Evolutionary conservation across 2,797 vertebrate species (phyloP), one percentile per base, ranked within the genome.

Genomic region (Muscicapa striata): DNA sequence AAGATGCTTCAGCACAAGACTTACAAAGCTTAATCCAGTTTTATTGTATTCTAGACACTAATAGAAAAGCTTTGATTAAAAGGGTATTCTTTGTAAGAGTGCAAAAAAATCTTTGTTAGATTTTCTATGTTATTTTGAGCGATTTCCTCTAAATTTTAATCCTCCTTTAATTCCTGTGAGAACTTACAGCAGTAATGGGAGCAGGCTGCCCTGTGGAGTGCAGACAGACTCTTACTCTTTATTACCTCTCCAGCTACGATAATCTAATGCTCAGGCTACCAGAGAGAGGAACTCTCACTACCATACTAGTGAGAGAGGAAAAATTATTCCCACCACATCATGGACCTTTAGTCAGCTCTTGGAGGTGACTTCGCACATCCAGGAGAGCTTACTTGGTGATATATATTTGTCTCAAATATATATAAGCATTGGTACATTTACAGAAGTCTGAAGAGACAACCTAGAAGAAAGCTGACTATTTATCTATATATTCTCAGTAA

Each of bases 31-130:
- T 51, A 45, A 57, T 36, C 49, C 18, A 57, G 16, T 73, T 93
- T 83, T 52, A 9, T 43, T 63, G 22, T 66, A 59, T 69, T 87
- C 20, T 40, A 75, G 22, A 48, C 40, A 73, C 11, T 32, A 40
- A 69, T 9, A 79, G 23, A 66, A 94, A 92, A 82, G 21, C 15
- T 70, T 80, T 78, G 26, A 69, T 73, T n/a, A 40, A 84, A 90
- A 82, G 8, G 1, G 2, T 69, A 32, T 46, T 51, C 16, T 87
- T 52, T 76, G 17, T 43, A 48, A 73, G 5, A 72, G 30, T 20
- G 40, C 41, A 27, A 88, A 41, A 38, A 43, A 68, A 45, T 26
- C 19, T 88, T 52, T 38, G 20, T 46, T 57, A 63, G 12, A 63
- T 66, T 81, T 62, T 76, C 7, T 40, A 27, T 13, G 20, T 30